Conservation (phyloP, 2,113 vertebrate genomes). For the cattle (Bos taurus) region DNA sequence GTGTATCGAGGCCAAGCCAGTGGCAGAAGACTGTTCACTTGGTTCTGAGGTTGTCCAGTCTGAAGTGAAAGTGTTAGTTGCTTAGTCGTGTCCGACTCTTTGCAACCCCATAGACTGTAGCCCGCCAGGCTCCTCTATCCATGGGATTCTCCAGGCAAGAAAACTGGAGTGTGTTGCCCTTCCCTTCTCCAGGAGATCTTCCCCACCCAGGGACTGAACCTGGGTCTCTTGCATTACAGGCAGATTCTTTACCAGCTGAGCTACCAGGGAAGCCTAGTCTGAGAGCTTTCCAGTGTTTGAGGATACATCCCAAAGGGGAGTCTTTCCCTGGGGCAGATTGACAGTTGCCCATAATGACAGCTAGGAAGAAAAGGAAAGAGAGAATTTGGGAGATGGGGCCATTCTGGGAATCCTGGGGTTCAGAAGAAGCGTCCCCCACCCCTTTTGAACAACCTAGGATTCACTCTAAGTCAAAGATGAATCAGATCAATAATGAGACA, state of each 20-base stretch:
- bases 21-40: background rate
- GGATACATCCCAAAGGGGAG: background rate
- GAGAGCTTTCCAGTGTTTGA: background rate
- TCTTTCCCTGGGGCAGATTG: background rate
- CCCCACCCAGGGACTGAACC: background rate
- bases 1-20: background rate
- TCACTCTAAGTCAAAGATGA: background rate
- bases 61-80: background rate
- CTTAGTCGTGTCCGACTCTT: fast-evolving
- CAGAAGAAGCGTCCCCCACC: fast-evolving
- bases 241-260: background rate
- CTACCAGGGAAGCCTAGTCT: background rate
- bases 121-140: background rate
- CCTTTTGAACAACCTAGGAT: background rate
- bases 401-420: background rate
- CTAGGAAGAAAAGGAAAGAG: background rate
- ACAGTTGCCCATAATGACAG: background rate
- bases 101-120: background rate
- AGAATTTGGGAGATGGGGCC: background rate
- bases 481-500: background rate
- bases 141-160: background rate
- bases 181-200: background rate
- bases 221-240: background rate
- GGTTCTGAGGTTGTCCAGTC: background rate
- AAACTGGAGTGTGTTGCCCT: background rate